Conservation (phyloP, 1,140 invertebrate species). For the Mylabris phalerata region DNA sequence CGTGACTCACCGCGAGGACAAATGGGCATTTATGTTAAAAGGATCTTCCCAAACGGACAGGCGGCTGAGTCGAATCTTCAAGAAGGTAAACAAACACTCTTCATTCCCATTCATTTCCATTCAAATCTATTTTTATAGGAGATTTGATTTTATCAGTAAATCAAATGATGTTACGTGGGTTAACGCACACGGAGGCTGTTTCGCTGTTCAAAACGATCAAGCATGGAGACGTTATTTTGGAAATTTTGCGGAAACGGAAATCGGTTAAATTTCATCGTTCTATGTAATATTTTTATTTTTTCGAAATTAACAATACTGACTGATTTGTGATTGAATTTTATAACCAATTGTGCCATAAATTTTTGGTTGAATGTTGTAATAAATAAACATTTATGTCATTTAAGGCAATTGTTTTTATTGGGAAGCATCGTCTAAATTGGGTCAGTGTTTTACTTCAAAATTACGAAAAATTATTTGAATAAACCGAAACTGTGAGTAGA, state of each 20-base stretch:
- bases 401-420: too few relatives aligned
- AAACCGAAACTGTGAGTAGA: too few relatives aligned
- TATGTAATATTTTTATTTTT: too few relatives aligned
- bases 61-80: constrained; percentile 60
- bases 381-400: too few relatives aligned
- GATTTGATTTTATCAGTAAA: constrained; percentile 7
- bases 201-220: constrained; percentile 5
- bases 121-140: not conserved
- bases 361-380: too few relatives aligned
- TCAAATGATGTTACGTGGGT: not conserved
- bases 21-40: constrained; percentile 76
- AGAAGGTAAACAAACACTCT: constrained; percentile 43
- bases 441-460: too few relatives aligned
- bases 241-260: constrained; percentile 1
- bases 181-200: constrained; percentile 7
- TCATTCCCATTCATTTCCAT: constrained; percentile 1
- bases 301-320: too few relatives aligned
- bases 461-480: too few relatives aligned
- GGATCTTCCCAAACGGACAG: constrained; percentile 70
- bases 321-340: too few relatives aligned
- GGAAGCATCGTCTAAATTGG: too few relatives aligned
- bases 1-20: constrained; percentile 67
- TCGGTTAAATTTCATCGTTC: not conserved
- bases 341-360: too few relatives aligned
- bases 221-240: constrained; percentile 3